phyloP scores from a whole-genome alignment of 2,113 vertebrate genomes.

The Siniperca knerii region DNA sequence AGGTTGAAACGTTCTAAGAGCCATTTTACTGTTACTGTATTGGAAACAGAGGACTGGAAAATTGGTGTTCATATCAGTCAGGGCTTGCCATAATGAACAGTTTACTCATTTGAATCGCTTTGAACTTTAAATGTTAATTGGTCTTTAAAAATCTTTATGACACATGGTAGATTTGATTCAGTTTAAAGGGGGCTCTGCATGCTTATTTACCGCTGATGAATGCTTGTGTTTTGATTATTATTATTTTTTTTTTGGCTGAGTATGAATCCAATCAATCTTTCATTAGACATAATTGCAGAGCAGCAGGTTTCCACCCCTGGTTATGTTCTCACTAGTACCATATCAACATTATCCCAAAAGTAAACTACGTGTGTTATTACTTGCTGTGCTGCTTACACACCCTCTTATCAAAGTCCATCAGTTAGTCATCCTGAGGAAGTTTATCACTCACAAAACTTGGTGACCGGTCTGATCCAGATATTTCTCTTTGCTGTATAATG shows the following conservation, averaged over 20 bases:
- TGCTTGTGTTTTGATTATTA: background rate
- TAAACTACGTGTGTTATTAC: background rate
- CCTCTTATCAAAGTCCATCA: slow-evolving; percentile 69
- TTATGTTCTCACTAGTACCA: background rate
- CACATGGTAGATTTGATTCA: background rate
- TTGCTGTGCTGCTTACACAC: background rate
- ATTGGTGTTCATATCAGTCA: background rate
- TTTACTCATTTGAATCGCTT: background rate
- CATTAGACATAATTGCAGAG: background rate
- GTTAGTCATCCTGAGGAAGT: slow-evolving; percentile 1
- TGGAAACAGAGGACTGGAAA: background rate
- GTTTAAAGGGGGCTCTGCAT: background rate
- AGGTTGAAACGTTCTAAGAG: background rate
- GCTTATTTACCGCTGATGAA: background rate
- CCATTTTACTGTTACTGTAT: background rate
- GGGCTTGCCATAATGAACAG: background rate
- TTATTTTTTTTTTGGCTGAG: too few relatives aligned
- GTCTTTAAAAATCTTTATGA: background rate
- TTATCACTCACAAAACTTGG: background rate
- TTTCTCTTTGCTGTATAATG: background rate
- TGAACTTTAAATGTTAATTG: background rate
- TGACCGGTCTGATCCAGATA: background rate
- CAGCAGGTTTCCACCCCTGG: background rate
- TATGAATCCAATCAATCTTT: background rate
- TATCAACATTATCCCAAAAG: background rate